Evolutionary conservation across 2,113 vertebrate genomes (phyloP).

Genomic region (Pipa parva): DNA sequence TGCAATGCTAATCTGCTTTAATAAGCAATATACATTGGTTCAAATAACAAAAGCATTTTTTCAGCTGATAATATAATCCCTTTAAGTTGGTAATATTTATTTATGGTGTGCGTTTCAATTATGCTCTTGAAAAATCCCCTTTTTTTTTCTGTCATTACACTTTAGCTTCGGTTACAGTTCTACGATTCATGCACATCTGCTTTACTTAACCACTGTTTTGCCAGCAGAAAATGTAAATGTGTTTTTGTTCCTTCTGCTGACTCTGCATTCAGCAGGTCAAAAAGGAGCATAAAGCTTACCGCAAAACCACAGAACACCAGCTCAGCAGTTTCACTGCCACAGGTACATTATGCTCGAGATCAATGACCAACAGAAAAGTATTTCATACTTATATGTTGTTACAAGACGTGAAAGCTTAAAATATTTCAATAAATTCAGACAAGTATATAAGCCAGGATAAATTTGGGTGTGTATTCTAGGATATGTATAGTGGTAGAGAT

Average conservation of each 20-base stretch:
- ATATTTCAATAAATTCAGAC: slow-evolving; percentile 8
- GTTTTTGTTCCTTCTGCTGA: slow-evolving; percentile 27
- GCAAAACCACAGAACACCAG: slow-evolving; percentile 27
- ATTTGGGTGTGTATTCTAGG: too few species aligned
- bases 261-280: slow-evolving; percentile 24
- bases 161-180: slow-evolving; percentile 1
- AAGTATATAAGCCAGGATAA: background rate
- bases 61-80: too few species aligned
- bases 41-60: too few species aligned
- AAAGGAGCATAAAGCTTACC: slow-evolving; percentile 28
- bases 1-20: too few species aligned
- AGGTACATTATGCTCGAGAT: slow-evolving; percentile 26
- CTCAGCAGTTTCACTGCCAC: slow-evolving; percentile 33
- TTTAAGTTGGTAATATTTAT: too few species aligned
- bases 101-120: too few species aligned
- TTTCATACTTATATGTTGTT: slow-evolving; percentile 13
- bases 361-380: slow-evolving; percentile 7
- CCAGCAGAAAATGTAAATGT: slow-evolving; percentile 23
- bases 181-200: slow-evolving; percentile 13
- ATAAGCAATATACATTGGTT: too few species aligned
- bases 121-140: too few species aligned
- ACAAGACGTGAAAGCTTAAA: slow-evolving; percentile 8
- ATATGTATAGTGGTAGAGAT: too few species aligned
- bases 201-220: slow-evolving; percentile 15
- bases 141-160: too few species aligned